These are phyloP conservation scores for Drosophila micromelanica DNA, from an alignment of 1,140 invertebrate genomes.

Conservation along the genomic window DNA sequence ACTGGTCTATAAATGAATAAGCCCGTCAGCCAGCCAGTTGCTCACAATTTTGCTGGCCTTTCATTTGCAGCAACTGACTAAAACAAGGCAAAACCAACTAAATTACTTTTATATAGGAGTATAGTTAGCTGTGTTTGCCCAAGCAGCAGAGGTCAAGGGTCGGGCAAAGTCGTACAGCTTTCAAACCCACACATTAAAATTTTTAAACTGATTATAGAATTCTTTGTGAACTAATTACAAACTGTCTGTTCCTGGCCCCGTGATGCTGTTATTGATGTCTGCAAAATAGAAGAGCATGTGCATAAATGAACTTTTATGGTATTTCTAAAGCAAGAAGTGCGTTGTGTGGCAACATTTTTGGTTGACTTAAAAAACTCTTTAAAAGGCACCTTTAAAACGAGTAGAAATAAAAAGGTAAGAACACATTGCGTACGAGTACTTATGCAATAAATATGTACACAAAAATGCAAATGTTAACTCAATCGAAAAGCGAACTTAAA, in stretches of 20 bases:
- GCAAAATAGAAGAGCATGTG: not conserved
- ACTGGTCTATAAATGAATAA: constrained; percentile 12
- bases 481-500: constrained; percentile 27
- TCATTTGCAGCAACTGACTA: constrained; percentile 40
- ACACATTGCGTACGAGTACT: not conserved
- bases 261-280: not conserved
- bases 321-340: too few relatives aligned
- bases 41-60: constrained; percentile 44
- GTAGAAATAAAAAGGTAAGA: too few relatives aligned
- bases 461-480: constrained; percentile 6
- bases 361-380: too few relatives aligned
- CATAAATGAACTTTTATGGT: too few relatives aligned
- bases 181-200: constrained; percentile 23
- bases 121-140: constrained; percentile 9
- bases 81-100: constrained; percentile 26
- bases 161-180: constrained; percentile 6
- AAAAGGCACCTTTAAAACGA: too few relatives aligned
- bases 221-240: constrained; percentile 11
- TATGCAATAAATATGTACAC: not conserved
- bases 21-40: constrained; percentile 15
- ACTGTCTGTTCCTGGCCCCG: not conserved
- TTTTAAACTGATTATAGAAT: constrained; percentile 23
- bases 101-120: constrained; percentile 28
- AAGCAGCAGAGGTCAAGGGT: constrained; percentile 35
- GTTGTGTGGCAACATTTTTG: too few relatives aligned